Conservation (phyloP, 2,113 vertebrate species). For the Bombycilla garrulus region DNA sequence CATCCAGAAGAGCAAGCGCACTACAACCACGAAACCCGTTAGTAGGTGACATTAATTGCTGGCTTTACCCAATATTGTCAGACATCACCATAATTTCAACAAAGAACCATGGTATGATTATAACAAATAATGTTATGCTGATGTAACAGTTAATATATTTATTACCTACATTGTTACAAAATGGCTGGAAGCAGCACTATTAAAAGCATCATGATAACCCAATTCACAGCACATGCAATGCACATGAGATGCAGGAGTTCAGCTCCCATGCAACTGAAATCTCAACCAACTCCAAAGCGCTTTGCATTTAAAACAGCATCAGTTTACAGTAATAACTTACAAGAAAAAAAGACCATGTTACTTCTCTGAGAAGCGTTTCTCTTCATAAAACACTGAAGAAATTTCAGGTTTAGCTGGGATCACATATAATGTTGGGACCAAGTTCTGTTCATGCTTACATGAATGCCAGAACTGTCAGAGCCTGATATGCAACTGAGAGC, state of each 20-base stretch:
- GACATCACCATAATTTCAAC: constrained; percentile 46
- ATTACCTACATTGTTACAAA: constrained; percentile 31
- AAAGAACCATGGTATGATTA: constrained; percentile 41
- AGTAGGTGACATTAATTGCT: constrained; percentile 74
- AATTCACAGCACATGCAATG: constrained; percentile 55
- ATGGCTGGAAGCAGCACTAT: constrained; percentile 58
- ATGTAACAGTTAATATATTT: constrained; percentile 65
- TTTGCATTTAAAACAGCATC: background rate
- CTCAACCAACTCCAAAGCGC: background rate
- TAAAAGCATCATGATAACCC: constrained; percentile 50
- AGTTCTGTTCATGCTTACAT: background rate
- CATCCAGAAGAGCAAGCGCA: constrained; percentile 61
- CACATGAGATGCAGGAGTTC: constrained; percentile 34
- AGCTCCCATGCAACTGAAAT: background rate
- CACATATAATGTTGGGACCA: background rate
- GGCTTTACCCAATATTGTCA: constrained; percentile 55
- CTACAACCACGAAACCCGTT: constrained; percentile 57
- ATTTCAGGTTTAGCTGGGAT: background rate
- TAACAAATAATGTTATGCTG: constrained; percentile 59
- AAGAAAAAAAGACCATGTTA: background rate
- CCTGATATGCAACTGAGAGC: background rate
- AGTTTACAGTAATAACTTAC: background rate
- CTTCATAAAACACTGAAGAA: background rate
- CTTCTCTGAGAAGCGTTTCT: background rate
- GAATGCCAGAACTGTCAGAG: background rate